These are phyloP conservation scores for Lucifuga dentata DNA, from an alignment of 2,113 vertebrate species.

Conservation along the genomic window DNA sequence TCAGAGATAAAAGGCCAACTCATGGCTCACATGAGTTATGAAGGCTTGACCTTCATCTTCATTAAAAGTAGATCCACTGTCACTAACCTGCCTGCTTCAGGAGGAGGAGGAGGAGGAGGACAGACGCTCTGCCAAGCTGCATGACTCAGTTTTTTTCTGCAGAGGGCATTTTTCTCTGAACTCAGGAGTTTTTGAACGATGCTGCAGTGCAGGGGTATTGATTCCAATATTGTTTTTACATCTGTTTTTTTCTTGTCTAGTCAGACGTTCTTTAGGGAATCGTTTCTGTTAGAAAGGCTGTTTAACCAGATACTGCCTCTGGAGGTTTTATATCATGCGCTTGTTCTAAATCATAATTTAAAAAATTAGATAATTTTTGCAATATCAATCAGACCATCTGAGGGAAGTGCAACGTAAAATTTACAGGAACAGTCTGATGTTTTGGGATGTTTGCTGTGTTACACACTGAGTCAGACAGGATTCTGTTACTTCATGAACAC, in stretches of 20 bases:
- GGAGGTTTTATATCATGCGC: too few species aligned
- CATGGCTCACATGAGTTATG: constrained; percentile 83
- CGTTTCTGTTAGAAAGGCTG: too few species aligned
- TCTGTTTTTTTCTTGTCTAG: background rate
- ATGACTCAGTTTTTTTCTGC: background rate
- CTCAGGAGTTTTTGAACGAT: constrained; percentile 48
- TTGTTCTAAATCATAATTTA: too few species aligned
- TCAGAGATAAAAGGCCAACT: constrained; percentile 65
- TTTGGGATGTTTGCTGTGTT: too few species aligned
- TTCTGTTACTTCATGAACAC: too few species aligned
- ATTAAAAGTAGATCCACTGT: constrained; percentile 82
- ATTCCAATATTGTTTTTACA: constrained; percentile 10
- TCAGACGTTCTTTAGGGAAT: background rate
- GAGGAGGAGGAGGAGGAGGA: background rate
- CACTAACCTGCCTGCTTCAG: constrained; percentile 10
- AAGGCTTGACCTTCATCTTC: constrained; percentile 70
- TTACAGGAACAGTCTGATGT: too few species aligned
- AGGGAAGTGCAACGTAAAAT: too few species aligned
- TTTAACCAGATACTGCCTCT: too few species aligned
- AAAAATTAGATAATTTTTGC: too few species aligned
- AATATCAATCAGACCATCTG: too few species aligned
- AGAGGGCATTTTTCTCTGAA: constrained; percentile 39
- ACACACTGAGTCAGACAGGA: too few species aligned
- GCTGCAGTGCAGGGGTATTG: constrained; percentile 38
- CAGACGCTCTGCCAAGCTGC: constrained; percentile 1